Percentiles rank a stretch among this genome's conserved stretches.
Conservation (phyloP, 1,140 invertebrate species). For the Drosophila bipectinata region DNA sequence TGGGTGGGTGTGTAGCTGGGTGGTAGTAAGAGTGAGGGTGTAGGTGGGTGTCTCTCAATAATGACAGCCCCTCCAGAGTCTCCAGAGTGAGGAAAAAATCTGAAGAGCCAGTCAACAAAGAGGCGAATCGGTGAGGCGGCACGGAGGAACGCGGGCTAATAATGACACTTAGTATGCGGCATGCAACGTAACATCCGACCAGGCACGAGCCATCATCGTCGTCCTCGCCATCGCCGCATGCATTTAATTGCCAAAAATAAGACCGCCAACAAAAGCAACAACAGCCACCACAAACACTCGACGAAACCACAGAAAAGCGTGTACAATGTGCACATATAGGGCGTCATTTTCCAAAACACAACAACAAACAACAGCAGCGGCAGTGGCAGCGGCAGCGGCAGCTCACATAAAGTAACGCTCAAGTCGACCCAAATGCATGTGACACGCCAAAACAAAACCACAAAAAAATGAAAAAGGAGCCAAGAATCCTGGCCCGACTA, state of each 20-base stretch:
- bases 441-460: constrained; percentile 69
- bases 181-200: constrained; percentile 78
- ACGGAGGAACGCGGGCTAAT: constrained; percentile 56
- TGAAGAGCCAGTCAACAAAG: constrained; percentile 10
- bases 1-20: constrained; percentile 50
- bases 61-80: constrained; percentile 65
- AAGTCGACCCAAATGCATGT: constrained; percentile 77
- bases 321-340: constrained; percentile 71
- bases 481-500: not conserved
- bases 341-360: constrained; percentile 65
- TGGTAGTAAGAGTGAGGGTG: not conserved
- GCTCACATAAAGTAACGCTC: constrained; percentile 69
- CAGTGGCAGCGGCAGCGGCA: constrained; percentile 12
- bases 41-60: constrained; percentile 50
- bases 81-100: constrained; percentile 35
- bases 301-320: constrained; percentile 68
- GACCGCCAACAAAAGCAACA: constrained; percentile 48
- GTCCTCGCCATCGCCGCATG: constrained; percentile 76
- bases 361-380: constrained; percentile 6
- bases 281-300: constrained; percentile 30
- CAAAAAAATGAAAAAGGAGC: constrained; percentile 18
- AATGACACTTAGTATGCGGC: constrained; percentile 82
- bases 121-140: not conserved
- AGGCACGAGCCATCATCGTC: constrained; percentile 73
- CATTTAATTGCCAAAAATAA: constrained; percentile 84